Conservation (phyloP, 2,797 vertebrate species). For the Oreochromis grahami region DNA sequence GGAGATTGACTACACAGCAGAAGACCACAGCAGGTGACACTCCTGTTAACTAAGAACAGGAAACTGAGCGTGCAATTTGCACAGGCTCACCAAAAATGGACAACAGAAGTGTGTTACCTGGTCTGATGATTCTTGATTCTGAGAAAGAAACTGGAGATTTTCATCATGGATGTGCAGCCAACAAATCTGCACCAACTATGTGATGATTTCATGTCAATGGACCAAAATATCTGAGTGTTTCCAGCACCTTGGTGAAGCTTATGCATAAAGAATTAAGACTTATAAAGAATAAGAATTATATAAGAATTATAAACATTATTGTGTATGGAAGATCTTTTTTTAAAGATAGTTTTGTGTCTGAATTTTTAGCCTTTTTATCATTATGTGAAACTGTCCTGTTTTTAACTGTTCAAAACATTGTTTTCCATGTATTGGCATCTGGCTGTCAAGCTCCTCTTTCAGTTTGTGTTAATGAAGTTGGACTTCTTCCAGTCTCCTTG, state of each 20-base stretch:
- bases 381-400: background rate
- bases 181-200: constrained; percentile 34
- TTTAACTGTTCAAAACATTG: background rate
- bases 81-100: background rate
- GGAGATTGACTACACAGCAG: background rate
- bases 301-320: background rate
- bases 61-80: background rate
- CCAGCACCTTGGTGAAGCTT: background rate
- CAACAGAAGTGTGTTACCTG: background rate
- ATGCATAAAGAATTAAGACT: background rate
- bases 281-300: no score
- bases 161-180: constrained; percentile 43
- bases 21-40: background rate
- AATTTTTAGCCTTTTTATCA: background rate
- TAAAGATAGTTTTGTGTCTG: background rate
- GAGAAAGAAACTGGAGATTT: constrained; percentile 5
- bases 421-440: rapidly evolving
- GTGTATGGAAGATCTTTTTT: background rate
- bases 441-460: background rate
- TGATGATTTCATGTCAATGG: constrained; percentile 28
- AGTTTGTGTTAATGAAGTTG: background rate
- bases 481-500: background rate
- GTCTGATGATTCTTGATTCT: background rate
- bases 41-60: background rate
- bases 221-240: background rate